phyloP scores from a whole-genome alignment of 2,113 vertebrate genomes.

The Telmatochromis sp. region DNA sequence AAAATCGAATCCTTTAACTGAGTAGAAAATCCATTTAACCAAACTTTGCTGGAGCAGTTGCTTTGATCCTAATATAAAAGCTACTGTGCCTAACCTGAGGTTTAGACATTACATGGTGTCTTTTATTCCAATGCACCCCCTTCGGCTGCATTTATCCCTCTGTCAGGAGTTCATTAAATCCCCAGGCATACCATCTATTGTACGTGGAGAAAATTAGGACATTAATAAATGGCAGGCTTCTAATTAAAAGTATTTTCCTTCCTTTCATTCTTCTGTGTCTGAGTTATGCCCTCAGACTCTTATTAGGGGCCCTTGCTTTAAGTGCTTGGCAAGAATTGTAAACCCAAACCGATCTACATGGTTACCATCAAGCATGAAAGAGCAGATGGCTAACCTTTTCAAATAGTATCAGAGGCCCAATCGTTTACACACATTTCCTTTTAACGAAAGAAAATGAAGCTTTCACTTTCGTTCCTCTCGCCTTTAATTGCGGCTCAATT shows the following conservation, averaged over 20 bases:
- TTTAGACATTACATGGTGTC: background rate
- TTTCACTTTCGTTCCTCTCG: background rate
- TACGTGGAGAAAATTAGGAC: conserved; percentile 1
- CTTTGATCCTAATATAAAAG: conserved; percentile 18
- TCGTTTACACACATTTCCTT: background rate
- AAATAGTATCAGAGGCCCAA: background rate
- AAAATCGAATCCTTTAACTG: background rate
- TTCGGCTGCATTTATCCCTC: background rate
- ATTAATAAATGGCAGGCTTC: conserved; percentile 24
- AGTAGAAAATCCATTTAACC: conserved; percentile 11
- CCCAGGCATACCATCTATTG: background rate
- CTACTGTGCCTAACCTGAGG: background rate
- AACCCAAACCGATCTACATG: conserved; percentile 15
- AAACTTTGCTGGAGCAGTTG: background rate
- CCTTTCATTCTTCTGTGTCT: background rate
- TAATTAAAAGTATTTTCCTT: background rate
- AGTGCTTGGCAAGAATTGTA: conserved; percentile 19
- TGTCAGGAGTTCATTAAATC: conserved; percentile 19
- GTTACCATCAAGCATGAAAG: conserved; percentile 10
- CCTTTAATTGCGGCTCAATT: background rate
- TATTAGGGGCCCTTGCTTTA: background rate
- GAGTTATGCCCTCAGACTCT: background rate
- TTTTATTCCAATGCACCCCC: background rate
- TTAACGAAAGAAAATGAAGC: background rate
- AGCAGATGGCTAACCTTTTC: background rate